Evolutionary conservation across 2,113 vertebrate species (phyloP).

Genomic region (Corythoichthys haematopterus): DNA sequence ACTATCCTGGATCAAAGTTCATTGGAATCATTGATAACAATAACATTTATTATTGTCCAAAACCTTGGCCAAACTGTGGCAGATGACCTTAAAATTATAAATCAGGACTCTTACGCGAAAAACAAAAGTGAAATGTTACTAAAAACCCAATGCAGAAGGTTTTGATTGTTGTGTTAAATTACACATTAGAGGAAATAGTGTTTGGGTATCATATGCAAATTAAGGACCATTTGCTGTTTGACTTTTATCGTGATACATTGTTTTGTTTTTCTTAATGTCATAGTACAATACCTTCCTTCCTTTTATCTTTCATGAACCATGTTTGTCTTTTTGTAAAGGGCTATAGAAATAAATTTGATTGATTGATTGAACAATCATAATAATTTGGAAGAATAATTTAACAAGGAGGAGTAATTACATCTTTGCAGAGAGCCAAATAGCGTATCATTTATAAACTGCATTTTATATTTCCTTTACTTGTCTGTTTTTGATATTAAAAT

Average conservation of each 20-base stretch:
- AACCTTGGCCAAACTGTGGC: neutral
- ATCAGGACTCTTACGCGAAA: neutral
- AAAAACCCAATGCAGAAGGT: neutral
- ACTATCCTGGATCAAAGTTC: neutral
- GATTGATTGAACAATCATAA: no score
- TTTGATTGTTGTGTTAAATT: neutral
- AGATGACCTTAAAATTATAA: neutral
- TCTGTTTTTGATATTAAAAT: no score
- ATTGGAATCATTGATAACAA: neutral
- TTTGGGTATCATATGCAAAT: neutral
- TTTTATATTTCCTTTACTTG: no score
- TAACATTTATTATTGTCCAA: neutral
- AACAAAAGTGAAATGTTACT: neutral
- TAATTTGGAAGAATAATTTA: no score
- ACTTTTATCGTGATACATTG: neutral
- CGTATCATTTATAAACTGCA: no score
- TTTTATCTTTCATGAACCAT: no score
- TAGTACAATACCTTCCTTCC: no score
- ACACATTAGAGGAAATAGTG: neutral
- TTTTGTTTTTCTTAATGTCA: no score
- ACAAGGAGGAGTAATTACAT: no score
- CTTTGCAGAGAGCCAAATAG: no score
- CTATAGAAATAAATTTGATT: no score
- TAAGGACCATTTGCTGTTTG: neutral
- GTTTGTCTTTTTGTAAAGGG: no score